Evolutionary conservation across 2,113 vertebrate species (phyloP).

Genomic region (Clarias gariepinus): DNA sequence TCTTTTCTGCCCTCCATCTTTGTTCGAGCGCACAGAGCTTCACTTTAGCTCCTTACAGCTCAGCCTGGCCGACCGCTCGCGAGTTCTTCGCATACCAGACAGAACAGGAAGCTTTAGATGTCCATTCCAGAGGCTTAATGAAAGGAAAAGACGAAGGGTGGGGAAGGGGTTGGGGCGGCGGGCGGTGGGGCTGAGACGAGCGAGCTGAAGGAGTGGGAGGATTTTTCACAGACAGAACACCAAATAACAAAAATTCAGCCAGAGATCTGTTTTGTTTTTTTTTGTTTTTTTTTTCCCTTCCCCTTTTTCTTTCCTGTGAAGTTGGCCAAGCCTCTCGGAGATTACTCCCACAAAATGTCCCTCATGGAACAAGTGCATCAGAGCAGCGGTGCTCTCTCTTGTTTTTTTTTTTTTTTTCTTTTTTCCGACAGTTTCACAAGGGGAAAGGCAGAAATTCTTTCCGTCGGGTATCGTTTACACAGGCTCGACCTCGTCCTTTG

Average conservation of each 20-base stretch:
- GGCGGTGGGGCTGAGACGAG: slow-evolving; percentile 12
- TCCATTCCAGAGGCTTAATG: slow-evolving; percentile 63
- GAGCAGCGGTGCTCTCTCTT: not conserved
- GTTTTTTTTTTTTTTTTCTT: not conserved
- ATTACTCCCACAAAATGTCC: slow-evolving; percentile 23
- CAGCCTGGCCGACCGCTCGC: slow-evolving; percentile 43
- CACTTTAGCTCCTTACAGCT: slow-evolving; percentile 50
- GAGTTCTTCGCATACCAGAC: slow-evolving; percentile 77
- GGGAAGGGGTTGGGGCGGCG: not conserved
- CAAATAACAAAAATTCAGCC: slow-evolving; percentile 1
- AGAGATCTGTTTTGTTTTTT: slow-evolving; percentile 1
- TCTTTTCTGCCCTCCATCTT: slow-evolving; percentile 17
- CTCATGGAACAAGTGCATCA: not conserved
- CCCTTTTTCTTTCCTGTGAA: not conserved
- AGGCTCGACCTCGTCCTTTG: not conserved
- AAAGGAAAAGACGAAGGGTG: slow-evolving; percentile 41
- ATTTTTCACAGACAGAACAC: slow-evolving; percentile 15
- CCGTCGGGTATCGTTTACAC: not conserved
- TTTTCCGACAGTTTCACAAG: not conserved
- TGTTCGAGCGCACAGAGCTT: slow-evolving; percentile 42
- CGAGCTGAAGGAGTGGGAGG: slow-evolving; percentile 20
- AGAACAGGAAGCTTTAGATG: slow-evolving; percentile 69
- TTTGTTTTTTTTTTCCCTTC: not conserved
- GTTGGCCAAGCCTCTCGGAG: not conserved
- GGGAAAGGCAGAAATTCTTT: not conserved